phyloP scores from a whole-genome alignment of 1,140 invertebrate species.

The Wasmannia auropunctata region DNA sequence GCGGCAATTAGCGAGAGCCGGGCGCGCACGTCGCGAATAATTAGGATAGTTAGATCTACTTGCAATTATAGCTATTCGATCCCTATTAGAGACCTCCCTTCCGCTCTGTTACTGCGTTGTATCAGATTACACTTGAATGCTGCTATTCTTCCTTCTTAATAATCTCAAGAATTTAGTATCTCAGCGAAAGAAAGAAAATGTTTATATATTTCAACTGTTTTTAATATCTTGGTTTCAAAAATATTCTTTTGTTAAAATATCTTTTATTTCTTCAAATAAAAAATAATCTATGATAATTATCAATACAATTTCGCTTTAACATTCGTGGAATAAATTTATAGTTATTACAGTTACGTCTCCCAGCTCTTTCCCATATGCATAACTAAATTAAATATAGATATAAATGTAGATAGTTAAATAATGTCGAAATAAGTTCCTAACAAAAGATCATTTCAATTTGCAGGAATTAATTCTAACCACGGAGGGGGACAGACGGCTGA shows the following conservation, averaged over 20 bases:
- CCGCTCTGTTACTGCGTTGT: not conserved
- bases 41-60: constrained; percentile 73
- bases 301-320: not conserved
- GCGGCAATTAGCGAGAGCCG: constrained; percentile 58
- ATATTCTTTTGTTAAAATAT: too few relatives aligned
- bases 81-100: constrained; percentile 60
- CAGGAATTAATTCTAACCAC: constrained; percentile 87
- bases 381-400: not conserved
- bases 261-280: not conserved
- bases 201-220: not conserved
- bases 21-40: constrained; percentile 67
- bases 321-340: not conserved
- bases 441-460: constrained; percentile 66
- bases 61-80: constrained; percentile 77
- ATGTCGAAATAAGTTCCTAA: not conserved
- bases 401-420: not conserved
- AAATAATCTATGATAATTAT: not conserved
- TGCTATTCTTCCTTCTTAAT: not conserved
- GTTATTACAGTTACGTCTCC: not conserved
- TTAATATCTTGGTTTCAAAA: not conserved
- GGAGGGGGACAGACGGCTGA: constrained; percentile 86
- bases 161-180: not conserved
- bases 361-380: not conserved
- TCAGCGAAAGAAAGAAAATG: not conserved
- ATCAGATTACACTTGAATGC: not conserved